A percentile compares a stretch with the other conserved stretches of the same genome.
These are phyloP conservation scores for Andrena flavipes DNA, from an alignment of 2,888 invertebrate species.

Conservation along the genomic window DNA sequence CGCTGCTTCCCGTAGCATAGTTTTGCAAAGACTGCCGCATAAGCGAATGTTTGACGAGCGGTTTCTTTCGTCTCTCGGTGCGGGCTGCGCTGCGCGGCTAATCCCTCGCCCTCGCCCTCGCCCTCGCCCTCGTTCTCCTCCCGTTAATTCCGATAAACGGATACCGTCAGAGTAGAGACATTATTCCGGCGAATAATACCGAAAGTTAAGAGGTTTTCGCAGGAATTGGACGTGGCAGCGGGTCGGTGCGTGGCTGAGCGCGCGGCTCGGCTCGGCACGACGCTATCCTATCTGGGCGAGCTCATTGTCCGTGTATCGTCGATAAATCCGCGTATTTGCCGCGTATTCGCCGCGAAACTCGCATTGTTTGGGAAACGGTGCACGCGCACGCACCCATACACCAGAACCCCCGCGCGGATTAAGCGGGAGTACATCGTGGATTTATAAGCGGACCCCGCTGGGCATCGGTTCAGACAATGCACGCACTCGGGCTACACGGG, in stretches of 20 bases:
- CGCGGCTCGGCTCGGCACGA: neutral
- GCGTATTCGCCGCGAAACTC: constrained; percentile 63
- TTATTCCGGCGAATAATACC: constrained; percentile 63
- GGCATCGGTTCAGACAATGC: constrained; percentile 69
- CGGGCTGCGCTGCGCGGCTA: neutral
- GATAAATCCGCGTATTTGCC: constrained; percentile 71
- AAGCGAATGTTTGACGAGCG: neutral
- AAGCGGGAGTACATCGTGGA: constrained; percentile 65
- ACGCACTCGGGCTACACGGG: constrained; percentile 42
- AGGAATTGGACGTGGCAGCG: constrained; percentile 53
- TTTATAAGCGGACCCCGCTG: constrained; percentile 69
- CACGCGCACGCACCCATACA: constrained; percentile 35
- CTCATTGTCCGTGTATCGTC: constrained; percentile 66
- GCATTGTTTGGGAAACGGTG: constrained; percentile 64
- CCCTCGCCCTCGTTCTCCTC: neutral
- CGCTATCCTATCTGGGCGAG: constrained; percentile 53
- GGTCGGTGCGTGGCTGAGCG: neutral
- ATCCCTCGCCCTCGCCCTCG: constrained; percentile 21
- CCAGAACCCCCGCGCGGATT: constrained; percentile 51
- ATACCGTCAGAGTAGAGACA: constrained; percentile 42
- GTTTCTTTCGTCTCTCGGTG: neutral
- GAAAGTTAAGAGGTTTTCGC: constrained; percentile 68
- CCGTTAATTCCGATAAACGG: constrained; percentile 52
- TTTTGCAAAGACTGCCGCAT: constrained; percentile 26
- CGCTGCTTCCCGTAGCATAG: constrained; percentile 26